phyloP scores from a whole-genome alignment of 2,113 vertebrate genomes.

The Anarrhichthys ocellatus region DNA sequence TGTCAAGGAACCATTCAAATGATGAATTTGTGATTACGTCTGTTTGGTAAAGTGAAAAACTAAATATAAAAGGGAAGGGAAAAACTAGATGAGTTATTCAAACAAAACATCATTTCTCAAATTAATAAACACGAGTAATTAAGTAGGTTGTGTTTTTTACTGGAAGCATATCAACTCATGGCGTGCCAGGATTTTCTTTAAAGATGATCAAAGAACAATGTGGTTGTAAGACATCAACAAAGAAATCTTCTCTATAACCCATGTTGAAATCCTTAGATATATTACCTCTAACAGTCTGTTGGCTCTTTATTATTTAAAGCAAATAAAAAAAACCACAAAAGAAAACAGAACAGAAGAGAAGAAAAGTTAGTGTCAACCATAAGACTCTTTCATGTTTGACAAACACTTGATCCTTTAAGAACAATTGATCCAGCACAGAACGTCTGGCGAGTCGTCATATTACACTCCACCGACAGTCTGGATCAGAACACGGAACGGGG shows the following conservation, averaged over 20 bases:
- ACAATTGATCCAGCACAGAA: conserved; percentile 53
- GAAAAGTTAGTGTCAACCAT: conserved; percentile 10
- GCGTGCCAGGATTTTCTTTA: conserved; percentile 29
- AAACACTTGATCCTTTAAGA: conserved; percentile 65
- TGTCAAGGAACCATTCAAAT: not conserved
- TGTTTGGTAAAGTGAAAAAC: conserved; percentile 1
- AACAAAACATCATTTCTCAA: conserved; percentile 23
- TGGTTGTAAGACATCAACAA: conserved; percentile 30
- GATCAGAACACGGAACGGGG: conserved; percentile 52
- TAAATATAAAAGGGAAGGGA: not conserved
- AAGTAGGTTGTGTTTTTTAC: not conserved
- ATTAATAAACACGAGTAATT: conserved; percentile 24
- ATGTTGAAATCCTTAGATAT: conserved; percentile 16
- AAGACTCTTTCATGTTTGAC: conserved; percentile 41
- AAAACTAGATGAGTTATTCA: not conserved
- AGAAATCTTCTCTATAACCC: conserved; percentile 9
- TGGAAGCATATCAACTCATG: not conserved
- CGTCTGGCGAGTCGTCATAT: conserved; percentile 53
- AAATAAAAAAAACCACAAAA: conserved; percentile 34
- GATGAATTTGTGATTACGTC: not conserved
- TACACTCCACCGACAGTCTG: conserved; percentile 28
- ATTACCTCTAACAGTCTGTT: conserved; percentile 18
- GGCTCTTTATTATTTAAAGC: conserved; percentile 25
- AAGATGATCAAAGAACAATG: conserved; percentile 52
- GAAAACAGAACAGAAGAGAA: conserved; percentile 16